phyloP scores from a whole-genome alignment of 2,797 vertebrate genomes.

The Phyllotis vaccarum region DNA sequence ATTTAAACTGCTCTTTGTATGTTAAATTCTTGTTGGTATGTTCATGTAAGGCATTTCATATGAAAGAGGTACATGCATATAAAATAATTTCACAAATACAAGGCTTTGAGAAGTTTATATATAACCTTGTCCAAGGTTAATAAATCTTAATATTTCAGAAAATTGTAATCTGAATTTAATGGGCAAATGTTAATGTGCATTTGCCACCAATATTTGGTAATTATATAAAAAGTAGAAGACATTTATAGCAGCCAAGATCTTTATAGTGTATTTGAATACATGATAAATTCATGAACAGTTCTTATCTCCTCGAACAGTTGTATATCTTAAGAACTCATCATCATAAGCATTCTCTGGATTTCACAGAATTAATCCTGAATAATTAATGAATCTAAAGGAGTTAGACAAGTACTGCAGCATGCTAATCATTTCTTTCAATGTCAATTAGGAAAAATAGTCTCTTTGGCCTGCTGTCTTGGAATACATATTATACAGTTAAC shows the following conservation, averaged over 20 bases:
- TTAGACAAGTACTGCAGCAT: conserved; percentile 71
- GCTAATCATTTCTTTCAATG: conserved; percentile 81
- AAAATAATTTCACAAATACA: conserved; percentile 58
- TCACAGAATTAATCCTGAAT: conserved; percentile 83
- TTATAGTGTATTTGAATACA: conserved; percentile 76
- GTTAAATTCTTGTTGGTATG: conserved; percentile 13
- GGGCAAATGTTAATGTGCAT: conserved; percentile 67
- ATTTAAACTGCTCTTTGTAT: conserved; percentile 6
- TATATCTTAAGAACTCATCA: conserved; percentile 82
- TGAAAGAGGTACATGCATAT: conserved; percentile 19
- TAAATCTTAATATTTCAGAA: conserved; percentile 73
- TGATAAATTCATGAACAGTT: conserved; percentile 82
- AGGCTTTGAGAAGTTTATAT: conserved; percentile 55
- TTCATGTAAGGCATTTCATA: not conserved
- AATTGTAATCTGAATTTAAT: conserved; percentile 69
- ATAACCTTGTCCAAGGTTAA: conserved; percentile 74
- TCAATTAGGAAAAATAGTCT: conserved; percentile 77
- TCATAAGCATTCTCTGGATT: conserved; percentile 77
- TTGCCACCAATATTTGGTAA: conserved; percentile 71
- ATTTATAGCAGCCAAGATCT: conserved; percentile 72
- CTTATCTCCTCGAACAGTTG: conserved; percentile 77
- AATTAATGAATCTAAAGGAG: conserved; percentile 81
- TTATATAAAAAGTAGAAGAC: conserved; percentile 70
- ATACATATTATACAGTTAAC: conserved; percentile 72
- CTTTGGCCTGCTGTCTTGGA: conserved; percentile 66